These are phyloP conservation scores for Bungarus multicinctus DNA, from an alignment of 2,113 vertebrate species.

Conservation along the genomic window DNA sequence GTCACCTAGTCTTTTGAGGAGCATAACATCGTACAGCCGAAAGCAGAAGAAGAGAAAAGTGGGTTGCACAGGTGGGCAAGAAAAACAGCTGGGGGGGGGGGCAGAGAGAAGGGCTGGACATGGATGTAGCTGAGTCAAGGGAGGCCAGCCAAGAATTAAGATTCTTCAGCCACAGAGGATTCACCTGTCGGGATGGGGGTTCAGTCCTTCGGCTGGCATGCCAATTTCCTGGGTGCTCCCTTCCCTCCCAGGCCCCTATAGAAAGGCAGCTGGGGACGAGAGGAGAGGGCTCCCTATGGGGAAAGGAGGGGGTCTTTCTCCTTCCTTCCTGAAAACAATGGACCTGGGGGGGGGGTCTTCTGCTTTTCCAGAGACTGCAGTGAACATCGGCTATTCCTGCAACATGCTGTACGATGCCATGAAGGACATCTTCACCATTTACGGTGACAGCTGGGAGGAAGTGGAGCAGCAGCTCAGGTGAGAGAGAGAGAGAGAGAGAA, in stretches of 20 bases:
- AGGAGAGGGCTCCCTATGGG: neutral
- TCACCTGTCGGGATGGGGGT: neutral
- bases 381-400: slow-evolving; percentile 92
- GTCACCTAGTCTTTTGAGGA: neutral
- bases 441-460: slow-evolving; percentile 70
- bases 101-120: neutral
- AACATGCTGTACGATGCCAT: slow-evolving; percentile 88
- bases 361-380: slow-evolving; percentile 82
- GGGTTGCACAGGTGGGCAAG: neutral
- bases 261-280: neutral
- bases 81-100: neutral
- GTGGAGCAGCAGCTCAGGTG: slow-evolving; percentile 83
- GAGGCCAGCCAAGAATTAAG: neutral
- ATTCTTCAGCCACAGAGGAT: neutral
- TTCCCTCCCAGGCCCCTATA: neutral
- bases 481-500: neutral
- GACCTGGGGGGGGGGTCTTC: neutral
- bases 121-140: neutral
- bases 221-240: neutral
- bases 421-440: slow-evolving; percentile 81
- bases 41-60: neutral
- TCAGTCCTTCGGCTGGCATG: neutral
- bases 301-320: neutral
- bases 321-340: neutral
- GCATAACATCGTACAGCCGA: neutral